Base-by-base conservation (phyloP, 2,888 invertebrate species). In the Hydriomena furcata region DNA sequence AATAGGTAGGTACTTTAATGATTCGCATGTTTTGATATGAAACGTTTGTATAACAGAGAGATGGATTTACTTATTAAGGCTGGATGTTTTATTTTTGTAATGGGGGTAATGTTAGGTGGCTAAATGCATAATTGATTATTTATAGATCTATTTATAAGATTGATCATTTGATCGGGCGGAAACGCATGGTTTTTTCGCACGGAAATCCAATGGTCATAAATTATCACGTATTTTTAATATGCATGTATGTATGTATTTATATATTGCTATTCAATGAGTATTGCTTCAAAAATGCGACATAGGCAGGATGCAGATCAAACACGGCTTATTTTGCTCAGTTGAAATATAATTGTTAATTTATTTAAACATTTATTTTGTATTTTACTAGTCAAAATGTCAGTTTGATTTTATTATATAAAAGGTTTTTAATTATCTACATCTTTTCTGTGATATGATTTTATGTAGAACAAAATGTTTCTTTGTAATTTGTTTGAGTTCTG, bases 381-480 rank as follows among this genome's bases (percentile, higher is more conserved):
- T 77, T 69, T 78, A 82, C 86, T 87, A 86, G 86, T 87, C 86
- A 87, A 82, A 72, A 65, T 74, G 76, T 76, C 79, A 75, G 76
- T 78, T 83, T 73, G 68, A 66, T 71, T 76, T 70, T 62, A 63
- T 68, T 68, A 64, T 71, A 23, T 7, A 11, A 54, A 49, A 35
- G 37, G n/a, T n/a, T 41, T 71, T 75, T 72, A 68, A 77, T 72
- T 74, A 73, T 64, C 65, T 65, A 61, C 68, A 68, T 75, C 74
- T 75, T 70, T 81, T 80, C 84, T 87, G 87, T 86, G 85, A 86
- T 86, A 87, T 79, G 69, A 56, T 74, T 76, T 76, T 84, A 72
- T 78, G 62, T 81, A 79, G 83, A 85, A 83, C 84, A 85, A 85
- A 79, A 68, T 73, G 2, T 66, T 69, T 65, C 65, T 68, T 67